These are phyloP conservation scores for Poecilus cupreus DNA, from an alignment of 2,888 invertebrate genomes.

Conservation along the genomic window DNA sequence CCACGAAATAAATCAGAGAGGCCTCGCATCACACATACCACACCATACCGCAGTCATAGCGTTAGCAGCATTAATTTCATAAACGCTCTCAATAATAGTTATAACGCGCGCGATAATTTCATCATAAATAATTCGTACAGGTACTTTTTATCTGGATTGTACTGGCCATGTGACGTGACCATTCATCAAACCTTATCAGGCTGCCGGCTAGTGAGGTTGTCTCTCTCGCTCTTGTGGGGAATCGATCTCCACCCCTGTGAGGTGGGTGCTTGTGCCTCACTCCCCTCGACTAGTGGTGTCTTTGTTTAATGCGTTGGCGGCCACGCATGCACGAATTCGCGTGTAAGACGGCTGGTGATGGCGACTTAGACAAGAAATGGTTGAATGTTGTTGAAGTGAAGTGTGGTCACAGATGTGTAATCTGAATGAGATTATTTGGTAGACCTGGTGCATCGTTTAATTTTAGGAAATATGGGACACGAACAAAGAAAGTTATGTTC, in stretches of 20 bases:
- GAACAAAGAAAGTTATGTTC: too few species aligned
- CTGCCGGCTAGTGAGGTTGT: conserved; percentile 35
- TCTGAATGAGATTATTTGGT: too few species aligned
- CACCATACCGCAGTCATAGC: not conserved
- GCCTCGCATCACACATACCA: not conserved
- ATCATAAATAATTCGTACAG: conserved; percentile 58
- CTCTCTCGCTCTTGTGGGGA: conserved; percentile 36
- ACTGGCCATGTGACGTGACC: conserved; percentile 59
- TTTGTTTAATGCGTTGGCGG: conserved; percentile 30
- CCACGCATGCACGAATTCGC: conserved; percentile 18
- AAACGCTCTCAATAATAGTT: conserved; percentile 59
- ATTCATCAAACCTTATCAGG: conserved; percentile 62
- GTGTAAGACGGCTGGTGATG: conserved; percentile 13
- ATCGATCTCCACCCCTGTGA: conserved; percentile 28
- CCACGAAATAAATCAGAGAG: not conserved
- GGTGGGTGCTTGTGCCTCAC: not conserved
- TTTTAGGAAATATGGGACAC: too few species aligned
- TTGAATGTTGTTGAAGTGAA: not conserved
- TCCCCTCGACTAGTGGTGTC: not conserved
- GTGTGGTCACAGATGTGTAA: not conserved
- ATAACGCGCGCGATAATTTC: conserved; percentile 59
- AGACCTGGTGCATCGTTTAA: too few species aligned
- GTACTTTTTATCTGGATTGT: conserved; percentile 59
- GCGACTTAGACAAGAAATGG: not conserved
- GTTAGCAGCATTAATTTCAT: conserved; percentile 54